Evolutionary conservation across 2,797 vertebrate genomes (phyloP), one percentile per base, ranked within the genome.

Genomic region (Crocidura indochinensis): DNA sequence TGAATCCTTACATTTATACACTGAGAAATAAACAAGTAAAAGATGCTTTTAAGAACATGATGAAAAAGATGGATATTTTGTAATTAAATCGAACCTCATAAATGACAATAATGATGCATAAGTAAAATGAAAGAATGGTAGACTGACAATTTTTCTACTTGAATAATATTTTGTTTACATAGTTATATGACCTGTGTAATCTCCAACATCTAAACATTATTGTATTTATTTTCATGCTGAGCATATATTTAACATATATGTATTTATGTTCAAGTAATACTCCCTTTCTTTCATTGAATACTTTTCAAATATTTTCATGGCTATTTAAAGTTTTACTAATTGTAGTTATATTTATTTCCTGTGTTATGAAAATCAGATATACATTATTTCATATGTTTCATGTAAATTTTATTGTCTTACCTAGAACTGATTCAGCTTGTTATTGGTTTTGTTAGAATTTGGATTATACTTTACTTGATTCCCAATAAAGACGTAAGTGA

Each of bases 1-100:
- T 97, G 72, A 97, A 97, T 44, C 96, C 96, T 1, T 96, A 96
- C 74, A 96, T 96, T 60, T 96, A 96, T 38, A 94, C 94, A 2
- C 82, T 97, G 11, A 95, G 96, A 65, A 65, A 65, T 26, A 65
- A 65, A 65, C 64, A 65, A 11, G 64, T 65, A 27, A 65, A 65
- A 65, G 64, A 65, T 65, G 87, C 91, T 20, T 86, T 96, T 27
- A 96, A 77, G 24, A 64, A 92, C 26, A 51, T 96, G 22, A 20
- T 51, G 20, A 90, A 83, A 84, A 95, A 76, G 46, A 62, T 89
- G 6, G 46, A 85, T 7, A 8, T 82, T 87, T 88, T 91, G 65
- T 94, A 68, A 73, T 2, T 47, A 15, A 96, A 83, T 49, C 74
- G 64, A 87, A 67, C 10, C 20, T 26, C 6, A 72, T 44, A 27